Base-by-base conservation (phyloP, 2,797 vertebrate species). In the Hyperoplus lanceolatus region DNA sequence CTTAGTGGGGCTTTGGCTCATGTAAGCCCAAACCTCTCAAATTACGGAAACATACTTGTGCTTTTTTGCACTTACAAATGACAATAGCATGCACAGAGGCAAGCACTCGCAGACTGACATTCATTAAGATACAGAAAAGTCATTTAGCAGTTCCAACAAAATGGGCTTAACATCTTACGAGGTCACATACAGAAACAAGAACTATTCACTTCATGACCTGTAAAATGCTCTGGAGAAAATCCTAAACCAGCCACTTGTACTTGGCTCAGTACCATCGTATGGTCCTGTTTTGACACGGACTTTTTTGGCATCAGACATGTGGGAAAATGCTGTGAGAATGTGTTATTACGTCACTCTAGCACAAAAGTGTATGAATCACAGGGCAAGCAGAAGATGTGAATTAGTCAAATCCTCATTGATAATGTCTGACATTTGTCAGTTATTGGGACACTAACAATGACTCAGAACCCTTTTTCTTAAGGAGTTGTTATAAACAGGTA, bases 91-190 rank as follows among this genome's bases (percentile, higher is more conserved):
- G 14, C 8, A 67, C 10, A 79, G 14, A 53, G n/a, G 39, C 5
- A 46, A 3, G 13, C 16, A 4, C 42, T 8, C 6, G 18, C 29
- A 73, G 10, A 72, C 18, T 41, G 8, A 1, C 57, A 61, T 70
- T 72, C 21, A 48, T 61, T 75, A 46, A 18, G 51, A 60, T 39
- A 16, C 38, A 60, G 15, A 38, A 63, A 54, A 62, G 72, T 74
- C 46, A 73, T 76, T 64, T 49, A 60, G 55, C 43, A 60, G 67
- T n/a, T 63, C 43, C 14, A 5, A 45, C 46, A 66, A 81, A 76
- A 81, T 71, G 60, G 41, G 51, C 71, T 87, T 79, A 82, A 81
- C 69, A 56, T 79, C 71, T 73, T 74, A 77, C 57, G 45, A 38
- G n/a, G 53, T 75, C 69, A 66, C 14, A 77, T 69, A 43, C 49